Base-by-base conservation (phyloP, 2,888 invertebrate genomes). In the Tillus elongatus region DNA sequence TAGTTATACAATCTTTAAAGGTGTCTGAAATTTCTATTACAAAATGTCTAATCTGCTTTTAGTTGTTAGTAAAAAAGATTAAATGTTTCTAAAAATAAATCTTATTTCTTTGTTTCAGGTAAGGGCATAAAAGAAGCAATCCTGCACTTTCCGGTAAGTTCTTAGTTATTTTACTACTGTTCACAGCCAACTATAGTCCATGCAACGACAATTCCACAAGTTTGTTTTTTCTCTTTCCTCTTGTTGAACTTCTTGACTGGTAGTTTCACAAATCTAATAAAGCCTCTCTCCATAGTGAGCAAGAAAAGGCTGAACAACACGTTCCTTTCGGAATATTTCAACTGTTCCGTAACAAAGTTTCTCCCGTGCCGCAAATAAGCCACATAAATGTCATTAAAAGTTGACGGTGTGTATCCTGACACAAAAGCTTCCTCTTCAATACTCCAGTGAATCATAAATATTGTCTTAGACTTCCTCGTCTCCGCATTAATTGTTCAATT, bases 381-480 rank as follows among this genome's bases (percentile, higher is more conserved):
- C 53, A 47, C 51, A 51, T 50, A 50, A 51, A 52, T 43, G 51
- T 49, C 50, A 52, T 50, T 50, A 49, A 50, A 51, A 52, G 50
- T 52, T 51, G 50, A 42, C 37, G 38, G 8, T 11, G 4, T 11
- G 6, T 10, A 4, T 13, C 6, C 4, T 8, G 9, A 31, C 13
- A 6, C 11, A 14, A 11, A 12, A 15, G 8, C 13, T 29, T 39
- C 43, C 42, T 45, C 52, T 51, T 48, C 51, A 50, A 53, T 52
- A 50, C 53, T 46, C 51, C 32, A 37, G 50, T 42, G 53, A 42
- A 51, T 53, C 52, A 46, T 53, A 52, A 53, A 51, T 52, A 52
- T 49, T 45, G 47, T 44, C 35, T 35, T 29, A 13, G 13, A 9
- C 10, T 3, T 13, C 6, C 15, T 3, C 28, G 28, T 9, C 10